Percentiles rank a stretch among this genome's conserved stretches.
Conservation (phyloP, 2,113 vertebrate genomes). For the Polypterus senegalus region DNA sequence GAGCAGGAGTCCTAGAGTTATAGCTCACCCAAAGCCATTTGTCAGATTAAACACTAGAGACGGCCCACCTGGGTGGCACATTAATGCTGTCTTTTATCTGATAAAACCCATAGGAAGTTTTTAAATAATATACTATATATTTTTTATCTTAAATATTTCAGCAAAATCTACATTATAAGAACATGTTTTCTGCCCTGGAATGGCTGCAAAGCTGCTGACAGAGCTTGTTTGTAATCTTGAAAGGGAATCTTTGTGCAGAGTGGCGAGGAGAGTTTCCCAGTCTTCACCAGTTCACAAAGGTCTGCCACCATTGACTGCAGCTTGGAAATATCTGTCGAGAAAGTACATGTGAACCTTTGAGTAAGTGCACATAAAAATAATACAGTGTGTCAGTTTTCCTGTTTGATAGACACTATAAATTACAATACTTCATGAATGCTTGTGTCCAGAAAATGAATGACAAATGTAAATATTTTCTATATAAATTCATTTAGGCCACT, state of each 20-base stretch:
- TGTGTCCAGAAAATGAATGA: background rate
- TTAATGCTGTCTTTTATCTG: background rate
- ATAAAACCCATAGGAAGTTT: background rate
- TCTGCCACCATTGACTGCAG: slow-evolving; percentile 18
- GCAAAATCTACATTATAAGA: slow-evolving; percentile 22
- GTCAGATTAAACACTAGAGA: background rate
- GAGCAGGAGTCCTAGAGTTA: too few relatives aligned
- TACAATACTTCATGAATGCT: background rate
- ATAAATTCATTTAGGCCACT: too few relatives aligned
- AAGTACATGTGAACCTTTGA: background rate
- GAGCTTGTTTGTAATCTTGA: slow-evolving; percentile 14
- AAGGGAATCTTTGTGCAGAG: slow-evolving; percentile 15
- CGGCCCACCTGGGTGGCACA: background rate
- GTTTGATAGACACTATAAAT: background rate
- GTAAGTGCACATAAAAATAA: background rate
- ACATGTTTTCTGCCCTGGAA: slow-evolving; percentile 21
- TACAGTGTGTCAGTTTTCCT: too few relatives aligned
- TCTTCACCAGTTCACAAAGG: slow-evolving; percentile 23
- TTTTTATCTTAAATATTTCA: background rate
- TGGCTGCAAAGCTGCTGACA: slow-evolving; percentile 13
- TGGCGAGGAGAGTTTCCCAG: slow-evolving; percentile 15
- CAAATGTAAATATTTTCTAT: too few relatives aligned
- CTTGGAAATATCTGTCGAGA: slow-evolving; percentile 19
- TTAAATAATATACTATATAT: background rate
- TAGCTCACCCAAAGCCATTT: too few relatives aligned